A percentile compares a stretch with the other conserved stretches of the same genome.
These are phyloP conservation scores for Urosaurus nigricauda DNA, from an alignment of 2,797 vertebrate genomes.

Conservation along the genomic window DNA sequence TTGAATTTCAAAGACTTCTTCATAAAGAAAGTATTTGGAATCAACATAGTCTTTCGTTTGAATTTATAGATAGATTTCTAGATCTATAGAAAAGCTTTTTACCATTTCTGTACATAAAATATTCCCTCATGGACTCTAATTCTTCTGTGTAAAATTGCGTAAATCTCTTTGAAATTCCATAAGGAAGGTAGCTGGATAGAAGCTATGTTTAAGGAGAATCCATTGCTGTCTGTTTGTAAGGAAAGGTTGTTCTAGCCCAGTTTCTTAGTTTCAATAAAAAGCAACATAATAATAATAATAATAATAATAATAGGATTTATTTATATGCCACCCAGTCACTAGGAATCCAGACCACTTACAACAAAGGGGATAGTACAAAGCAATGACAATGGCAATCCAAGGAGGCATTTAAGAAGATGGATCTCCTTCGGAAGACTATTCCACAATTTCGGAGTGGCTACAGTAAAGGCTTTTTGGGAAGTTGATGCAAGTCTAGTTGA, in stretches of 20 bases:
- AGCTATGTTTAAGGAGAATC: neutral
- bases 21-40: neutral
- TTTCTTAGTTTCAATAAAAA: too few relatives aligned
- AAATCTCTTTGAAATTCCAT: neutral
- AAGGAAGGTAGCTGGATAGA: neutral
- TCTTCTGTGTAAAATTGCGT: neutral
- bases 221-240: neutral
- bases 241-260: neutral
- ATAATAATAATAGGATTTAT: too few relatives aligned
- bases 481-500: too few relatives aligned
- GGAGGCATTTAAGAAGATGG: too few relatives aligned
- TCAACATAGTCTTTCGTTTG: neutral
- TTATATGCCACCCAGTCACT: too few relatives aligned
- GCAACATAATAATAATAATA: too few relatives aligned
- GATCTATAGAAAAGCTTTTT: neutral
- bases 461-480: too few relatives aligned
- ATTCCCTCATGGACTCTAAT: neutral
- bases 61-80: neutral
- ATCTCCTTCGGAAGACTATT: too few relatives aligned
- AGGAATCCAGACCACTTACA: too few relatives aligned
- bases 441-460: too few relatives aligned
- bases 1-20: neutral
- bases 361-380: too few relatives aligned
- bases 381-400: too few relatives aligned
- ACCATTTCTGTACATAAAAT: neutral